Conservation (phyloP, 2,113 vertebrate genomes). For the Phyllostomus discolor region DNA sequence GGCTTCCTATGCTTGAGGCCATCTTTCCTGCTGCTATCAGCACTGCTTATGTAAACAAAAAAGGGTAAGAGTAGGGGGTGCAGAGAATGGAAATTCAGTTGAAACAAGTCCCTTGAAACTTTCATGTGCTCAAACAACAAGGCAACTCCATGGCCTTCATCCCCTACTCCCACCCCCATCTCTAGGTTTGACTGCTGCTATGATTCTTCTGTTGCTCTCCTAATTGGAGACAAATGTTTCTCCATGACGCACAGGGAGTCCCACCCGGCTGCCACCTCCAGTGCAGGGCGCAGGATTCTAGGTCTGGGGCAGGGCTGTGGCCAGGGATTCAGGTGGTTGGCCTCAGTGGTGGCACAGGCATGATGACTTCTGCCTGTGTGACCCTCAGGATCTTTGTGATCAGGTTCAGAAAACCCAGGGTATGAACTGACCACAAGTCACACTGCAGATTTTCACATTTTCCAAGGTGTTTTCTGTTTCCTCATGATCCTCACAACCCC, state of each 20-base stretch:
- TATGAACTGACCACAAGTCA: neutral
- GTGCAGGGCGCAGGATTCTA: neutral
- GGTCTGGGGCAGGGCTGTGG: neutral
- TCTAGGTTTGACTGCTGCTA: neutral
- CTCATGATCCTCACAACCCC: neutral
- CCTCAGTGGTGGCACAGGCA: neutral
- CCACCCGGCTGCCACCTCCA: neutral
- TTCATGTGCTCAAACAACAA: neutral
- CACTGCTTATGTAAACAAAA: neutral
- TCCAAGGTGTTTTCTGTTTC: neutral
- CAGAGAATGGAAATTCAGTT: neutral
- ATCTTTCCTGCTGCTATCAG: neutral
- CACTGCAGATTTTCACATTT: neutral
- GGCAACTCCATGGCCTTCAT: neutral
- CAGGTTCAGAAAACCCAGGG: neutral
- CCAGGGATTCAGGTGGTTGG: neutral
- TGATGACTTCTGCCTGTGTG: neutral
- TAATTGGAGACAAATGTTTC: neutral
- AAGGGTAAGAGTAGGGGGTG: neutral
- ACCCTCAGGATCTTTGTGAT: neutral
- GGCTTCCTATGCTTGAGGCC: neutral
- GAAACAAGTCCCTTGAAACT: neutral
- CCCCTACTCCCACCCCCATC: neutral
- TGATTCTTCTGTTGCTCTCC: neutral
- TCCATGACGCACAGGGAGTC: neutral